These are phyloP conservation scores for Rhynchotus rufescens DNA, from an alignment of 2,797 vertebrate genomes.

Conservation along the genomic window DNA sequence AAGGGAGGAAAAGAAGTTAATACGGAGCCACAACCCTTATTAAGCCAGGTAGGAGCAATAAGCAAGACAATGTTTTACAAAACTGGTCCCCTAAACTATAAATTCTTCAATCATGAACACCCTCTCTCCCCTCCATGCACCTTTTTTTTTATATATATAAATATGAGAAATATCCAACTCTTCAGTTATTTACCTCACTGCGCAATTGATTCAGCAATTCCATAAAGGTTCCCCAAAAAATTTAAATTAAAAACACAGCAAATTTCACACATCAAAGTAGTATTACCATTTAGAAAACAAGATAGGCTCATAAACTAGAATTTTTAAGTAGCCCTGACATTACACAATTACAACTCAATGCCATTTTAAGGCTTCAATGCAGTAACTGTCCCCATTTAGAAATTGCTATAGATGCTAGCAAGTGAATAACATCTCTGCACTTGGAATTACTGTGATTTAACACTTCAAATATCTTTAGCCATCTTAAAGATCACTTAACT, in stretches of 20 bases:
- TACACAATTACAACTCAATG: neutral
- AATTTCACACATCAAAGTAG: neutral
- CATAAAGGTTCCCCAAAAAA: neutral
- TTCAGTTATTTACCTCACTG: neutral
- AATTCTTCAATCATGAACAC: neutral
- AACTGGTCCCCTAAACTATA: neutral
- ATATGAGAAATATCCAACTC: neutral
- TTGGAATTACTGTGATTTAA: conserved; percentile 48
- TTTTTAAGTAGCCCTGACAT: neutral
- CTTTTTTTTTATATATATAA: neutral
- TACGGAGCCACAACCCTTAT: neutral
- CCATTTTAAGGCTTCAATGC: conserved; percentile 17
- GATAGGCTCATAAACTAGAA: neutral
- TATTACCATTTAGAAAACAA: neutral
- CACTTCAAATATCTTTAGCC: conserved; percentile 29
- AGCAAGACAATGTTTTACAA: neutral
- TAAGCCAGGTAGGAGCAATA: neutral
- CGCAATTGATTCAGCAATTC: neutral
- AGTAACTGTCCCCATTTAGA: neutral
- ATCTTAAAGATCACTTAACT: conserved; percentile 35
- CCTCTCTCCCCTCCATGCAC: too few relatives aligned
- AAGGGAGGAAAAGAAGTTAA: neutral
- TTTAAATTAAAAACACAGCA: neutral
- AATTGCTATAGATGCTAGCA: neutral
- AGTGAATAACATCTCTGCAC: neutral